Conservation (phyloP, 2,113 vertebrate genomes). For the Pteropus alecto region DNA sequence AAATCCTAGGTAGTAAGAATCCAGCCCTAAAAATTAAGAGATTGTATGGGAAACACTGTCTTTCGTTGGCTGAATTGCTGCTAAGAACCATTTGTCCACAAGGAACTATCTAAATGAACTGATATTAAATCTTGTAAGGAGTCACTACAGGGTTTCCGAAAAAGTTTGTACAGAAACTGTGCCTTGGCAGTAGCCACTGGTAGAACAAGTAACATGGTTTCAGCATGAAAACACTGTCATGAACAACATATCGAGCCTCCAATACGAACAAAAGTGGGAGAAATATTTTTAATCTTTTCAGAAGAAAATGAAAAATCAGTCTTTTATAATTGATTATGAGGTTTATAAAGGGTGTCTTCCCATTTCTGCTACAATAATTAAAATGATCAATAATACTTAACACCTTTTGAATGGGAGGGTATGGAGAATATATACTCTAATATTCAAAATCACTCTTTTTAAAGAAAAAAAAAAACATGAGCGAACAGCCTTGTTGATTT, state of each 20-base stretch:
- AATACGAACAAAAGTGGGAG: background rate
- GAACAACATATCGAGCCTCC: background rate
- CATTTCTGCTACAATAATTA: background rate
- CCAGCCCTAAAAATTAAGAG: background rate
- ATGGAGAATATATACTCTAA: background rate
- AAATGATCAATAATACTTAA: background rate
- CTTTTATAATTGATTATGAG: background rate
- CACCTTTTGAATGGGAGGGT: background rate
- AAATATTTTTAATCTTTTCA: background rate
- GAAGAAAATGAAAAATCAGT: background rate
- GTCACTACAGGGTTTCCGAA: background rate
- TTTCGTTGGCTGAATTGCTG: slow-evolving; percentile 2
- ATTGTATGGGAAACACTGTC: background rate
- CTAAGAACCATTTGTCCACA: background rate
- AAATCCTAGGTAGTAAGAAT: background rate
- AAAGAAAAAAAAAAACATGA: background rate
- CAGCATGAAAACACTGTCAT: background rate
- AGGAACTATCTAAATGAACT: slow-evolving; percentile 29
- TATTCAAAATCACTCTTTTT: slow-evolving; percentile 32
- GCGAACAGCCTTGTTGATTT: background rate
- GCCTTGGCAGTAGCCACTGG: background rate
- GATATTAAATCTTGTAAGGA: slow-evolving; percentile 22
- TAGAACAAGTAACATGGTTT: background rate
- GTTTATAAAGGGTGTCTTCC: background rate
- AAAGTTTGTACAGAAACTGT: background rate